Percentiles rank a stretch among this genome's conserved stretches.
Evolutionary conservation across 2,888 invertebrate species (phyloP).

Genomic region (Acleris laterana): DNA sequence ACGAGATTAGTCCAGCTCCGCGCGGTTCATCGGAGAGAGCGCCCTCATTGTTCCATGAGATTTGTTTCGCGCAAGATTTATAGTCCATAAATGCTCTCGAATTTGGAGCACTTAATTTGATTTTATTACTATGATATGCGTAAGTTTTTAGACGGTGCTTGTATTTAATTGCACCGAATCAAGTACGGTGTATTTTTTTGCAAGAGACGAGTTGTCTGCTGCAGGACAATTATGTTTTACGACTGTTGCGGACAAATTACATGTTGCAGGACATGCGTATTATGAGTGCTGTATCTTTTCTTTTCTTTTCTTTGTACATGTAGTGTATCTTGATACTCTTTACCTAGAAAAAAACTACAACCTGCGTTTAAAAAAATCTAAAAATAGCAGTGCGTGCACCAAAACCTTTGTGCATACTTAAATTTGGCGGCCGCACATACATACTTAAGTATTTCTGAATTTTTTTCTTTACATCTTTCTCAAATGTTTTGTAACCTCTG

Average conservation of each 20-base stretch:
- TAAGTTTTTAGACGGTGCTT: conserved; percentile 11
- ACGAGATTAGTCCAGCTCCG: conserved; percentile 22
- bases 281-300: not conserved
- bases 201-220: conserved; percentile 8
- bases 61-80: conserved; percentile 35
- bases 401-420: no score
- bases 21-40: conserved; percentile 35
- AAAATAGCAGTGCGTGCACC: no score
- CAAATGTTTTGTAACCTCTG: no score
- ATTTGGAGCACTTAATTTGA: conserved; percentile 31
- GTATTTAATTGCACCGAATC: conserved; percentile 21
- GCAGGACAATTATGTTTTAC: conserved; percentile 23
- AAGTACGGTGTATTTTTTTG: conserved; percentile 10
- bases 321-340: no score
- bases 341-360: no score
- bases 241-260: conserved; percentile 5
- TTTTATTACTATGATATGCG: conserved; percentile 11
- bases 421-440: no score
- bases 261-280: not conserved
- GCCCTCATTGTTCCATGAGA: conserved; percentile 31
- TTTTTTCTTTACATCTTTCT: no score
- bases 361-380: no score
- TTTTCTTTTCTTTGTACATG: no score
- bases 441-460: no score
- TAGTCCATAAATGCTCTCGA: conserved; percentile 34